phyloP scores from a whole-genome alignment of 2,797 vertebrate species.

The Lagorchestes hirsutus region DNA sequence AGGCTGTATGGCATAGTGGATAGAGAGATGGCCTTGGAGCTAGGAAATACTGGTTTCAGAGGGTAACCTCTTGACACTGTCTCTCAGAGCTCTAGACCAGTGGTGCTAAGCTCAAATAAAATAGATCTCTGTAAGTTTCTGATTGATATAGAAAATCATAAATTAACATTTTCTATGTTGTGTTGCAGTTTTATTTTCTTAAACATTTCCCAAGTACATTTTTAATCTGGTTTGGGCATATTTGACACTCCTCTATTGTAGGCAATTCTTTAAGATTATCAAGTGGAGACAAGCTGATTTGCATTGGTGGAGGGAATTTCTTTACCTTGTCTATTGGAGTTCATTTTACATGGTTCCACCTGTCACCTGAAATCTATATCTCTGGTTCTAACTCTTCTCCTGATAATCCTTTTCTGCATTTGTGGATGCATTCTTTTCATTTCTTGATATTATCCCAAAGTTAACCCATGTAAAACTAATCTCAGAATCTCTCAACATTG shows the following conservation, averaged over 20 bases:
- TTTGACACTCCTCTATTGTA: background rate
- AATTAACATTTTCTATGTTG: background rate
- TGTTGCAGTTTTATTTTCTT: background rate
- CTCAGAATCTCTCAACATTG: background rate
- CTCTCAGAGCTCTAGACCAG: background rate
- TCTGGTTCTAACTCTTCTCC: background rate
- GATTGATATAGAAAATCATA: background rate
- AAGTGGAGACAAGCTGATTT: background rate
- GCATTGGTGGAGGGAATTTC: background rate
- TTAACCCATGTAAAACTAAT: background rate
- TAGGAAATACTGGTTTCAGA: background rate
- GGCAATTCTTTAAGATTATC: background rate
- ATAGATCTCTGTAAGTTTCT: background rate
- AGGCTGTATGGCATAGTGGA: background rate
- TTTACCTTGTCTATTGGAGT: background rate
- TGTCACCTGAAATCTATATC: background rate
- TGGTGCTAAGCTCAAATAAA: background rate
- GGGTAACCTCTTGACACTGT: background rate
- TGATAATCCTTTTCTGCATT: background rate
- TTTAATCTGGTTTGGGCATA: background rate
- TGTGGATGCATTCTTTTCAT: background rate
- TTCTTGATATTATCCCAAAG: background rate
- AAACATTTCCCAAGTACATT: background rate
- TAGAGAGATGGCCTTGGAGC: background rate
- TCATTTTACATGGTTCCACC: background rate